Evolutionary conservation across 2,797 vertebrate genomes (phyloP).

Genomic region (Xenentodon cancila): DNA sequence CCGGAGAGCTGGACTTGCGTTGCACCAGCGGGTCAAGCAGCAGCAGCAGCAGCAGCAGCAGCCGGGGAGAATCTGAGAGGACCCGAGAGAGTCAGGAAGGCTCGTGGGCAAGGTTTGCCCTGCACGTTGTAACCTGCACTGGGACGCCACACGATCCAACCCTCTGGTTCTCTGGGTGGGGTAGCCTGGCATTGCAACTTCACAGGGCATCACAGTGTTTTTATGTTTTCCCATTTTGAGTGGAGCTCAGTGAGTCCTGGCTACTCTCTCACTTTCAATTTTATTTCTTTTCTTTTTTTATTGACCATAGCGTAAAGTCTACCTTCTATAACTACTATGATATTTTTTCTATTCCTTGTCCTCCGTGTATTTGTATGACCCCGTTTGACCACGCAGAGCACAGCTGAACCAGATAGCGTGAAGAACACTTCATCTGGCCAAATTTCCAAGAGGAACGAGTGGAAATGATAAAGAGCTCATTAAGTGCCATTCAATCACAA

Average conservation of each 20-base stretch:
- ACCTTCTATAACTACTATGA: no score
- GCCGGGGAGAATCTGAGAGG: not conserved
- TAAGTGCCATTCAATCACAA: constrained; percentile 42
- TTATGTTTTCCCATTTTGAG: not conserved
- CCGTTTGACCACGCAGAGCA: not conserved
- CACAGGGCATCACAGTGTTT: constrained; percentile 40
- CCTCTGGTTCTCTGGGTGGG: constrained; percentile 42
- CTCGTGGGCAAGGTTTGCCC: constrained; percentile 42
- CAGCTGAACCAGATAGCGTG: not conserved
- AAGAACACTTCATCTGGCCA: constrained; percentile 12
- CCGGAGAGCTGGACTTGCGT: constrained; percentile 41
- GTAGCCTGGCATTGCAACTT: constrained; percentile 73
- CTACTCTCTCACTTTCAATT: not conserved
- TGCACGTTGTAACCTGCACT: constrained; percentile 34
- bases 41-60: not conserved
- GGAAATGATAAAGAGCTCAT: constrained; percentile 45
- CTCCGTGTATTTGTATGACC: no score
- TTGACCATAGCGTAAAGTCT: no score
- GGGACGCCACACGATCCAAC: constrained; percentile 27
- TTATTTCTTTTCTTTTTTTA: no score
- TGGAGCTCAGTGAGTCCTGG: not conserved
- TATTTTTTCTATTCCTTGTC: not conserved
- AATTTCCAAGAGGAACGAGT: constrained; percentile 4
- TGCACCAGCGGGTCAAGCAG: constrained; percentile 26
- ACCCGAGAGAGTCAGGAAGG: constrained; percentile 18